Evolutionary conservation across 2,113 vertebrate genomes (phyloP).

Genomic region (Chauna torquata): DNA sequence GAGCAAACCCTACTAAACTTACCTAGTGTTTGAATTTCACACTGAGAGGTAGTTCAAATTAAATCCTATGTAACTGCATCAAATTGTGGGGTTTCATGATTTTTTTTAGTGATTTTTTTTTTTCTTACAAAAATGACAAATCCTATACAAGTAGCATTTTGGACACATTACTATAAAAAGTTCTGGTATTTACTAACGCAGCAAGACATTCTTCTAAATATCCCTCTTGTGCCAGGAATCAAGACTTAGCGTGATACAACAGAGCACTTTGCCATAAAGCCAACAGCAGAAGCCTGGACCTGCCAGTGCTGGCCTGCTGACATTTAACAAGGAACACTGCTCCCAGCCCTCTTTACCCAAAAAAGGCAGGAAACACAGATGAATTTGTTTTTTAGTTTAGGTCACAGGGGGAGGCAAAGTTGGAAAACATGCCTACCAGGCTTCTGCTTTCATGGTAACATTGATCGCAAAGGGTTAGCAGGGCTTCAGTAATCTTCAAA

Average conservation of each 20-base stretch:
- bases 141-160: conserved; percentile 75
- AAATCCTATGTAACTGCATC: conserved; percentile 61
- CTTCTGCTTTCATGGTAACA: not conserved
- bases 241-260: not conserved
- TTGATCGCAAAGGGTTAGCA: not conserved
- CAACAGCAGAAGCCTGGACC: conserved; percentile 18
- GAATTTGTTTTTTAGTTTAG: not conserved
- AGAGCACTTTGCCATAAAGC: not conserved
- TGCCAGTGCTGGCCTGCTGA: conserved; percentile 38
- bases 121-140: conserved; percentile 73
- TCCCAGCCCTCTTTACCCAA: not conserved
- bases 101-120: conserved; percentile 44
- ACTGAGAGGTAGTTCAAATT: conserved; percentile 81
- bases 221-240: conserved; percentile 11
- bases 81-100: conserved; percentile 17
- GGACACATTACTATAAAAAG: conserved; percentile 57
- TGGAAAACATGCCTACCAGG: not conserved
- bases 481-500: not conserved
- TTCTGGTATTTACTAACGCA: conserved; percentile 49
- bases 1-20: conserved; percentile 59
- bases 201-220: conserved; percentile 20
- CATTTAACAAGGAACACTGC: not conserved
- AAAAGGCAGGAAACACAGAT: not conserved
- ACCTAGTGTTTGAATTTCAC: conserved; percentile 61
- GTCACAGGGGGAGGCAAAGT: not conserved